phyloP scores from a whole-genome alignment of 2,797 vertebrate genomes.

The Acanthis flammea region DNA sequence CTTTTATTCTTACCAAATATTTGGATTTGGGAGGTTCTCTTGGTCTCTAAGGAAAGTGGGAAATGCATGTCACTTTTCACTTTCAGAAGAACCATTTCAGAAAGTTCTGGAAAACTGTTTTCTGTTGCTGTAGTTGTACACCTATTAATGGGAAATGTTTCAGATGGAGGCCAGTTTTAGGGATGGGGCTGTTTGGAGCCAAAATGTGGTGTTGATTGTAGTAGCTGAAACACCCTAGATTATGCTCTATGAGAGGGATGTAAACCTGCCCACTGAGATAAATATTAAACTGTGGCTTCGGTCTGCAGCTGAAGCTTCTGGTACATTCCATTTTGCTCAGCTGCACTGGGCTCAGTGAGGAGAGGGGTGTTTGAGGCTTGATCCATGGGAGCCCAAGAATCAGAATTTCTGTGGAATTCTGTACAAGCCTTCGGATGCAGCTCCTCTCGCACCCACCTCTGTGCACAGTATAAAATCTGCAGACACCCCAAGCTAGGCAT shows the following conservation, averaged over 20 bases:
- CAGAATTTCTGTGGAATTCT: neutral
- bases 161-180: neutral
- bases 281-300: neutral
- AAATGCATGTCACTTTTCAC: neutral
- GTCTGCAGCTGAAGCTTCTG: neutral
- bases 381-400: neutral
- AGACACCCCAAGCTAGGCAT: neutral
- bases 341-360: neutral
- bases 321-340: neutral
- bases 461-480: neutral
- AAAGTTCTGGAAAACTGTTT: neutral
- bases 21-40: neutral
- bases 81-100: neutral
- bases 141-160: neutral
- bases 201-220: neutral
- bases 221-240: neutral
- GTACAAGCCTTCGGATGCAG: neutral
- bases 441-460: neutral
- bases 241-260: neutral
- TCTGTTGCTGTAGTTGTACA: neutral
- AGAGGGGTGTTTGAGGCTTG: neutral
- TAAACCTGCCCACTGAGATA: neutral
- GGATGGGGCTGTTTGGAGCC: neutral
- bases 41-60: neutral
- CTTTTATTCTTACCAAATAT: neutral